Evolutionary conservation across 2,888 invertebrate species (phyloP).

Genomic region (Brachyptera putata): DNA sequence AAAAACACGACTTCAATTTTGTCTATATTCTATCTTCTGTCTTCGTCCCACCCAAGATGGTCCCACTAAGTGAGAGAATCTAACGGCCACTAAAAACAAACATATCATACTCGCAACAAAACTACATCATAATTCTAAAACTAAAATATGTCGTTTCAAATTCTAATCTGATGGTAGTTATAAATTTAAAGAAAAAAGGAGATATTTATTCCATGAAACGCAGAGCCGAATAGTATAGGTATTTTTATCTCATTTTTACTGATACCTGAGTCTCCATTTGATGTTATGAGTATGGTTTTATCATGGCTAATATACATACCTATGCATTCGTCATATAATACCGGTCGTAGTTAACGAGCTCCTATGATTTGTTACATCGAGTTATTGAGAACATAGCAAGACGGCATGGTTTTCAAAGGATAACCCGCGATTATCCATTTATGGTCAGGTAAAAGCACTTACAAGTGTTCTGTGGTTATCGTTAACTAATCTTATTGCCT

Average conservation of each 20-base stretch:
- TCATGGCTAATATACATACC: constrained; percentile 20
- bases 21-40: background rate
- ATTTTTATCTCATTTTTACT: constrained; percentile 6
- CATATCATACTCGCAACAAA: background rate
- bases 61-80: background rate
- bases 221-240: background rate
- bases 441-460: no score
- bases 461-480: no score
- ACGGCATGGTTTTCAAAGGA: background rate
- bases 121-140: constrained; percentile 30
- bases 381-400: background rate
- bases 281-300: background rate
- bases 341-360: background rate
- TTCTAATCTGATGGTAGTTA: constrained; percentile 22
- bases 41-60: no score
- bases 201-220: background rate
- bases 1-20: background rate
- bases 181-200: constrained; percentile 4
- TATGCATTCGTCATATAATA: constrained; percentile 21
- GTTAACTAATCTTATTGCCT: no score
- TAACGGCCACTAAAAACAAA: background rate
- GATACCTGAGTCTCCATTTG: background rate
- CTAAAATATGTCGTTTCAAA: constrained; percentile 26
- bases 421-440: constrained; percentile 4
- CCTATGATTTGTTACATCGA: constrained; percentile 4